Percentiles rank a stretch among this genome's conserved stretches.
Evolutionary conservation across 2,797 vertebrate species (phyloP).

Genomic region (Danio aesculapii): DNA sequence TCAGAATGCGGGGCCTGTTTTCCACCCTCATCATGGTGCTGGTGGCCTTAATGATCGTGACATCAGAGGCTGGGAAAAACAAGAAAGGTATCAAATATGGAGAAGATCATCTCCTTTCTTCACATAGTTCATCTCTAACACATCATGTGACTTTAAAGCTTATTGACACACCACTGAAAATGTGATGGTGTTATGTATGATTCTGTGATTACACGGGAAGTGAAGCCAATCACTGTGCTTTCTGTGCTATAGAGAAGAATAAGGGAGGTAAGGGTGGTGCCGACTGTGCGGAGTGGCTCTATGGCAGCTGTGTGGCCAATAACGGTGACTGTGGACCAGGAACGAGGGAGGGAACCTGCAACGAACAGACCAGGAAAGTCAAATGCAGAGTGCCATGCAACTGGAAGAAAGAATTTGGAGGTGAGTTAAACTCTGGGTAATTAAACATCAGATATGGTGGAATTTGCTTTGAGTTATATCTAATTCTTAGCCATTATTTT

Average conservation of each 20-base stretch:
- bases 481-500: neutral
- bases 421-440: slow-evolving; percentile 64
- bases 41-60: slow-evolving; percentile 77
- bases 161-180: neutral
- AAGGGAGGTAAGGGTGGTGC: slow-evolving; percentile 75
- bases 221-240: neutral
- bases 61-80: slow-evolving; percentile 81
- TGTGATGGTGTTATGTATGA: neutral
- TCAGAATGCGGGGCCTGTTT: slow-evolving; percentile 84
- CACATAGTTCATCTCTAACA: neutral
- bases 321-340: slow-evolving; percentile 88
- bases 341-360: slow-evolving; percentile 85
- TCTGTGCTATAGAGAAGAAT: slow-evolving; percentile 77
- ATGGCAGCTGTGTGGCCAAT: slow-evolving; percentile 87
- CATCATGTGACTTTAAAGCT: slow-evolving; percentile 10
- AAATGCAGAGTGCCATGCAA: slow-evolving; percentile 92
- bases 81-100: slow-evolving; percentile 80
- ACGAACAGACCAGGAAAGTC: slow-evolving; percentile 84
- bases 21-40: slow-evolving; percentile 74
- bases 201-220: neutral
- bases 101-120: neutral
- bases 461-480: neutral
- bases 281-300: slow-evolving; percentile 88
- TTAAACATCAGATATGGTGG: no score
- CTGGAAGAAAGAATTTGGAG: slow-evolving; percentile 93